These are phyloP conservation scores for Lepeophtheirus salmonis DNA, from an alignment of 1,140 invertebrate species.

Conservation along the genomic window DNA sequence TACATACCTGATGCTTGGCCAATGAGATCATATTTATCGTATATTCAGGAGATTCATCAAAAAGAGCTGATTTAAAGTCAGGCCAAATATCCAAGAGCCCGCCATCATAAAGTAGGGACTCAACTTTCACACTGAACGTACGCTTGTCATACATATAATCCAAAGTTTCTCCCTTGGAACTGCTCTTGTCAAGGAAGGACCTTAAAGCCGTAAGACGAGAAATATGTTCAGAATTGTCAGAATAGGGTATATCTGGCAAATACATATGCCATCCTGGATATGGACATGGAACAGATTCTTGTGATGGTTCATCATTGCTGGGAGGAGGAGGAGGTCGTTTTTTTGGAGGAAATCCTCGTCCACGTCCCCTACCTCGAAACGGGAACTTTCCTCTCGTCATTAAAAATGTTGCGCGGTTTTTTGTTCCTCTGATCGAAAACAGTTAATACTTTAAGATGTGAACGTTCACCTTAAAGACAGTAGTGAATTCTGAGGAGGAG, in stretches of 20 bases:
- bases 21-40: background rate
- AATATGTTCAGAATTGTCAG: background rate
- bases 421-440: no score
- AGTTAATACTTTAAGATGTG: no score
- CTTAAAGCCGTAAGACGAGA: background rate
- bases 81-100: background rate
- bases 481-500: no score
- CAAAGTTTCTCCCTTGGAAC: background rate
- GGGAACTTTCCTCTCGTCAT: background rate
- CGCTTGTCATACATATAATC: background rate
- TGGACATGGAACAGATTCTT: background rate
- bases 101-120: background rate
- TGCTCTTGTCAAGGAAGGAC: background rate
- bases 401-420: background rate
- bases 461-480: no score
- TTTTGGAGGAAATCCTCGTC: background rate
- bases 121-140: background rate
- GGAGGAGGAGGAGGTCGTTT: background rate
- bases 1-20: background rate
- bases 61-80: background rate
- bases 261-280: background rate
- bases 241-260: background rate
- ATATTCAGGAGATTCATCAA: background rate
- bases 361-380: background rate
- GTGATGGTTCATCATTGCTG: background rate